Conservation (phyloP, 1,140 invertebrate species). For the Drosophila azteca region DNA sequence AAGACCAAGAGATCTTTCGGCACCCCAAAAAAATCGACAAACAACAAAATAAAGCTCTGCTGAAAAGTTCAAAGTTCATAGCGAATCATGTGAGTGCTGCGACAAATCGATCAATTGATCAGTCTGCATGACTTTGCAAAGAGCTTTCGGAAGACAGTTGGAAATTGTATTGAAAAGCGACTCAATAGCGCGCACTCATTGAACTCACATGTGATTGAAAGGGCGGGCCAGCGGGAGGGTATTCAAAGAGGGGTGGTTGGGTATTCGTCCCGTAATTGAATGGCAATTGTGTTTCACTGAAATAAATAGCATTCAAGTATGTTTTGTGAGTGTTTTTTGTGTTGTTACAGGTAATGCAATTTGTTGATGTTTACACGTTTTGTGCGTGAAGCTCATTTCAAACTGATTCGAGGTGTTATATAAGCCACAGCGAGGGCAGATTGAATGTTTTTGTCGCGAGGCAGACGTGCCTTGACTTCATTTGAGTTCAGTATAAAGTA, state of each 20-base stretch:
- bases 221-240: neutral
- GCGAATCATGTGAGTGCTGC: constrained; percentile 40
- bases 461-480: no score
- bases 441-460: neutral
- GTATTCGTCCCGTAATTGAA: constrained; percentile 49
- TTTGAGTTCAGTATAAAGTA: no score
- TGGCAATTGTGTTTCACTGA: constrained; percentile 38
- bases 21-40: no score
- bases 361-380: constrained; percentile 56
- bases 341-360: constrained; percentile 49
- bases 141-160: constrained; percentile 39
- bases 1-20: neutral
- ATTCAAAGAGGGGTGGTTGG: neutral
- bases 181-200: constrained; percentile 29
- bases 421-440: constrained; percentile 26
- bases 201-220: constrained; percentile 14
- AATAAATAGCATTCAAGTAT: constrained; percentile 40
- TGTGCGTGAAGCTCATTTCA: constrained; percentile 55
- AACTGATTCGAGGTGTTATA: constrained; percentile 40
- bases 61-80: constrained; percentile 55
- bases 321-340: constrained; percentile 18
- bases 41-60: constrained; percentile 10
- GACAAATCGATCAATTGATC: constrained; percentile 49
- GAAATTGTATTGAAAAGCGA: constrained; percentile 36
- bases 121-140: constrained; percentile 24